A percentile compares a stretch with the other conserved stretches of the same genome.
Conservation (phyloP, 2,113 vertebrate genomes). For the Nibea albiflora region DNA sequence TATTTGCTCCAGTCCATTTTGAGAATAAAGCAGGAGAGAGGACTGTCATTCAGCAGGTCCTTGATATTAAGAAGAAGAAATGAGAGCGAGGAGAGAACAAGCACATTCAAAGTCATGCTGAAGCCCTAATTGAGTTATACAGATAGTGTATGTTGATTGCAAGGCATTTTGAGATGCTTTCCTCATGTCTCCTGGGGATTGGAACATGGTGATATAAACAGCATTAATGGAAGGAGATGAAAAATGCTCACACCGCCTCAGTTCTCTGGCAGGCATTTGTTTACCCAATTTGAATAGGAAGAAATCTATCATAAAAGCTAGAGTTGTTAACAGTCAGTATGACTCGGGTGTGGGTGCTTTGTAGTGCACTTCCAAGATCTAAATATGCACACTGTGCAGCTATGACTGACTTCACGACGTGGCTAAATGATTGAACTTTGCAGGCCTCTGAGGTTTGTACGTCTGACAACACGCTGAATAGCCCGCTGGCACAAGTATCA, state of each 20-base stretch:
- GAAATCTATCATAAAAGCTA: slow-evolving; percentile 72
- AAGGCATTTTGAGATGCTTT: slow-evolving; percentile 59
- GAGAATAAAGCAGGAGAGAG: slow-evolving; percentile 15
- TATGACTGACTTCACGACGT: not conserved
- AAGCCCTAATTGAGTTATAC: slow-evolving; percentile 74
- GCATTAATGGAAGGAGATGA: slow-evolving; percentile 75
- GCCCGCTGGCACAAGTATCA: not conserved
- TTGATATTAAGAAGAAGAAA: slow-evolving; percentile 63
- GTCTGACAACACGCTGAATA: not conserved
- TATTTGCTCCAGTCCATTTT: slow-evolving; percentile 44
- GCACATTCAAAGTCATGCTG: slow-evolving; percentile 64
- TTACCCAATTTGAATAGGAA: slow-evolving; percentile 74
- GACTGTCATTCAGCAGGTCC: slow-evolving; percentile 64
- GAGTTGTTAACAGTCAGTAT: slow-evolving; percentile 57
- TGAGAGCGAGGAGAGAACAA: slow-evolving; percentile 31
- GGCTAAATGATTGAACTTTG: slow-evolving; percentile 10
- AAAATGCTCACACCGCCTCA: slow-evolving; percentile 65
- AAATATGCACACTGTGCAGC: slow-evolving; percentile 32
- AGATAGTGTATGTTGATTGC: slow-evolving; percentile 69
- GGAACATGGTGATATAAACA: slow-evolving; percentile 66
- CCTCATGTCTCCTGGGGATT: slow-evolving; percentile 60
- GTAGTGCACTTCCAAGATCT: slow-evolving; percentile 37
- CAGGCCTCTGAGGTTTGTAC: not conserved
- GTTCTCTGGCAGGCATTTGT: slow-evolving; percentile 72
- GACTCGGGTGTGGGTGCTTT: slow-evolving; percentile 51